These are phyloP conservation scores for Platalea minor DNA, from an alignment of 2,797 vertebrate genomes.

Conservation along the genomic window DNA sequence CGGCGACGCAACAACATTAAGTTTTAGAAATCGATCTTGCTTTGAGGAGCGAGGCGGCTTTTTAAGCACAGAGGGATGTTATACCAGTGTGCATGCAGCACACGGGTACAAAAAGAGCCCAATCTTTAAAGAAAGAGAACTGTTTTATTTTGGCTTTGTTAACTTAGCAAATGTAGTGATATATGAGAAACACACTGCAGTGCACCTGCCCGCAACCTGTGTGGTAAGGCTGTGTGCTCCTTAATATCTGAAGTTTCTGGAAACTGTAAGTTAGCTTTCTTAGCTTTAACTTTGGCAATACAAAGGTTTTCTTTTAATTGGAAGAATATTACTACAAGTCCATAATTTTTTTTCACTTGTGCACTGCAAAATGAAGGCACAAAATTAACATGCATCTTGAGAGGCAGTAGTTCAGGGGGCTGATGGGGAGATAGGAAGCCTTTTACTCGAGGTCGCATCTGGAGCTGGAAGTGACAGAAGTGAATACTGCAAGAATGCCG, in stretches of 20 bases:
- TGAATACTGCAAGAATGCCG: slow-evolving; percentile 53
- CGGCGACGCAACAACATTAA: neutral
- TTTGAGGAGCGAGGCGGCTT: neutral
- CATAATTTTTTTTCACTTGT: neutral
- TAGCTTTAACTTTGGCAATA: neutral
- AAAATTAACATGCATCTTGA: neutral
- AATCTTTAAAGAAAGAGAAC: neutral
- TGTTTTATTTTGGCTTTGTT: neutral
- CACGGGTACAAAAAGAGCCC: neutral
- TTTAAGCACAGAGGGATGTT: neutral
- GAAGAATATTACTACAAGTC: neutral
- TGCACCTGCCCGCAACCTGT: neutral
- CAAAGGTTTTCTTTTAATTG: neutral
- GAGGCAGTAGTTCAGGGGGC: neutral
- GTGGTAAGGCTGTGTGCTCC: neutral
- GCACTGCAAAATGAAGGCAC: neutral
- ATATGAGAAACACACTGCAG: neutral
- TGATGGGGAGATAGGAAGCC: neutral
- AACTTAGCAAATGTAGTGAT: neutral
- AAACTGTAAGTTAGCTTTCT: neutral
- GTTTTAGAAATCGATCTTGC: neutral
- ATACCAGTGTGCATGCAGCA: neutral
- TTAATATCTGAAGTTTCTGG: neutral
- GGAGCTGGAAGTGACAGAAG: slow-evolving; percentile 46
- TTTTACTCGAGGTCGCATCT: slow-evolving; percentile 29